These are phyloP conservation scores for Campopleginae sp. DNA, from an alignment of 2,888 invertebrate species.

Conservation along the genomic window DNA sequence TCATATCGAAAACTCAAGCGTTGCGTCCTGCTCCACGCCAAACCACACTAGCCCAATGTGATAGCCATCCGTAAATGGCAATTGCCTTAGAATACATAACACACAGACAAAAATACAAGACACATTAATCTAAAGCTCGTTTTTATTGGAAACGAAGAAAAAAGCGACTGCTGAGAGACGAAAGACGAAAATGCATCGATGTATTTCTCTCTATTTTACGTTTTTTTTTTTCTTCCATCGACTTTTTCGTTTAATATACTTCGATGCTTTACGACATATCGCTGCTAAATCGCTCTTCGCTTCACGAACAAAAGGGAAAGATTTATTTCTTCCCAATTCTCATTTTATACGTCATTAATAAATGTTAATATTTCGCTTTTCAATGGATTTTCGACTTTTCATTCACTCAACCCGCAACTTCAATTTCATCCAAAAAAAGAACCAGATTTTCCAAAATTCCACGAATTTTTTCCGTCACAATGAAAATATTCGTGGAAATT, in stretches of 20 bases:
- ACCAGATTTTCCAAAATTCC: neutral
- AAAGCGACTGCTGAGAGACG: slow-evolving; percentile 15
- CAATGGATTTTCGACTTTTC: slow-evolving; percentile 27
- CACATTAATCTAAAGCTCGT: neutral
- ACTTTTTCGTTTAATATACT: slow-evolving; percentile 49
- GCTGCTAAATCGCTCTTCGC: slow-evolving; percentile 55
- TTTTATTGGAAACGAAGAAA: neutral
- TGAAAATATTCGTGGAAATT: neutral
- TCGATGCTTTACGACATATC: slow-evolving; percentile 70
- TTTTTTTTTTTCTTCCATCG: slow-evolving; percentile 41
- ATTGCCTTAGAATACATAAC: slow-evolving; percentile 58
- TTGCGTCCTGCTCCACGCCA: slow-evolving; percentile 32
- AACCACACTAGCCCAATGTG: slow-evolving; percentile 62
- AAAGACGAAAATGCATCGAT: slow-evolving; percentile 53
- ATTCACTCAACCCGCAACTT: neutral
- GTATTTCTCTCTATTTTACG: slow-evolving; percentile 59
- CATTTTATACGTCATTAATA: slow-evolving; percentile 78
- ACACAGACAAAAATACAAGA: neutral
- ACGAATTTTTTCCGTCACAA: neutral
- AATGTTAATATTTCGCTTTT: slow-evolving; percentile 73
- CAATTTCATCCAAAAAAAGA: neutral
- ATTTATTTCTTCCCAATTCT: slow-evolving; percentile 56
- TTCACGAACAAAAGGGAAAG: neutral
- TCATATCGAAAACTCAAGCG: neutral
- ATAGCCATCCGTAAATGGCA: slow-evolving; percentile 63